These are phyloP conservation scores for Centruroides vittatus DNA, from an alignment of 1,140 invertebrate species.

Conservation along the genomic window DNA sequence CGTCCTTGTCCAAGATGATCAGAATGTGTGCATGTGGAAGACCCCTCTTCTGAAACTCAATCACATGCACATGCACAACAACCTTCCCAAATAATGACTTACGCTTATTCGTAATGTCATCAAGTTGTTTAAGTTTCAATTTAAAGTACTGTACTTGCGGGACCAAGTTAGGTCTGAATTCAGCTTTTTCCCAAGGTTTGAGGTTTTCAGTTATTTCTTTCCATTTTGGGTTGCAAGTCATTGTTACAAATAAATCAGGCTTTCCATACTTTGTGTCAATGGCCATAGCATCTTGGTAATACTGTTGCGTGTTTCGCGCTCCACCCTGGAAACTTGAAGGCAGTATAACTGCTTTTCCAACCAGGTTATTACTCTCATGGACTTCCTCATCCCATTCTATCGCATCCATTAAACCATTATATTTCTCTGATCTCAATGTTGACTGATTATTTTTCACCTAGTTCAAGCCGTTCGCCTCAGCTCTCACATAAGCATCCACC, in stretches of 20 bases:
- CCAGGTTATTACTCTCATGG: background rate
- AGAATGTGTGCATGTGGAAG: conserved; percentile 31
- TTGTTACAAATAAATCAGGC: conserved; percentile 33
- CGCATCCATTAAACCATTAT: conserved; percentile 4
- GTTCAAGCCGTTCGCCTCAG: conserved; percentile 3
- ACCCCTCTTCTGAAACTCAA: conserved; percentile 34
- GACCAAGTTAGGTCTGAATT: conserved; percentile 28
- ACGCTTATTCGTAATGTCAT: conserved; percentile 18
- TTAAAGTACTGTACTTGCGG: conserved; percentile 31
- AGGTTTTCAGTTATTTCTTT: conserved; percentile 27
- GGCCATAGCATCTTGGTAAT: conserved; percentile 25
- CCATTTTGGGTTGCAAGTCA: conserved; percentile 37
- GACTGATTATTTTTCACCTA: conserved; percentile 10
- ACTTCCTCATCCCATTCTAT: background rate
- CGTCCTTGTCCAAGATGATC: conserved; percentile 11
- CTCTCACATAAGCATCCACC: conserved; percentile 16
- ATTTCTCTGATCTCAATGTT: conserved; percentile 9
- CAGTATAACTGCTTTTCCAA: conserved; percentile 6
- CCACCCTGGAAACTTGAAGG: conserved; percentile 11
- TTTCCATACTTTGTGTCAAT: conserved; percentile 25
- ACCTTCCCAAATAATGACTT: conserved; percentile 7
- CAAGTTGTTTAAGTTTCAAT: conserved; percentile 24
- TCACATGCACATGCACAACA: conserved; percentile 17
- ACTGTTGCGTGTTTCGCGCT: conserved; percentile 9
- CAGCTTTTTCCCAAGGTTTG: conserved; percentile 17